A percentile compares a stretch with the other conserved stretches of the same genome.
Conservation (phyloP, 2,888 invertebrate species). For the Shargacucullia verbasci region DNA sequence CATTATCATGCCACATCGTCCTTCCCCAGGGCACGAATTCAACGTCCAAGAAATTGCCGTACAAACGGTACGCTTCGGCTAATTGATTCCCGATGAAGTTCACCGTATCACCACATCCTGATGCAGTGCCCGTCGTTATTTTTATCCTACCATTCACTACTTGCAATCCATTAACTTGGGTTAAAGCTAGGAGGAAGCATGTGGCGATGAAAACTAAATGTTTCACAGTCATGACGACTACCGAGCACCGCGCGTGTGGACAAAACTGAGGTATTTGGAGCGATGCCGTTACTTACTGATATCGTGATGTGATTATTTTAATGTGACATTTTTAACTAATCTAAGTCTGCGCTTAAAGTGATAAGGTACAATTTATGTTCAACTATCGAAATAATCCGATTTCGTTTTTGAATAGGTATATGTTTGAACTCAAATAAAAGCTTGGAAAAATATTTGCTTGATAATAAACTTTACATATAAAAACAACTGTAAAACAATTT, state of each 20-base stretch:
- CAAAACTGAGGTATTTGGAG: slow-evolving; percentile 45
- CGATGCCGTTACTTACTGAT: slow-evolving; percentile 27
- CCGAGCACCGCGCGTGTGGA: slow-evolving; percentile 16
- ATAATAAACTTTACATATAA: slow-evolving; percentile 61
- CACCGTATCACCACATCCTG: slow-evolving; percentile 76
- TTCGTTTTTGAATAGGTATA: slow-evolving; percentile 1
- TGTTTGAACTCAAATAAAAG: slow-evolving; percentile 14
- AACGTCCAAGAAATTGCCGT: slow-evolving; percentile 72
- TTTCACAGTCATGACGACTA: slow-evolving; percentile 60
- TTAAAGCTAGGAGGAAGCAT: slow-evolving; percentile 49
- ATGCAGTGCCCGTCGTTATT: slow-evolving; percentile 72
- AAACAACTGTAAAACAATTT: slow-evolving; percentile 75
- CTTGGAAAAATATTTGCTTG: slow-evolving; percentile 31
- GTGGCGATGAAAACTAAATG: slow-evolving; percentile 30
- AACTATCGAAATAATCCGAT: slow-evolving; percentile 20
- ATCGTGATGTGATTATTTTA: slow-evolving; percentile 31
- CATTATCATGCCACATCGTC: slow-evolving; percentile 63
- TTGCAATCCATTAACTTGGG: slow-evolving; percentile 57
- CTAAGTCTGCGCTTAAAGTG: slow-evolving; percentile 17
- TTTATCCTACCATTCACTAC: slow-evolving; percentile 76
- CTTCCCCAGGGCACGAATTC: slow-evolving; percentile 85
- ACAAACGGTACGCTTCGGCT: slow-evolving; percentile 67
- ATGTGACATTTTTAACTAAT: slow-evolving; percentile 25
- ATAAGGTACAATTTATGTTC: slow-evolving; percentile 17
- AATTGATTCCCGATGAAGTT: slow-evolving; percentile 70